A percentile compares a stretch with the other conserved stretches of the same genome.
phyloP scores from a whole-genome alignment of 2,888 invertebrate species.

The Cheilosia urbana region DNA sequence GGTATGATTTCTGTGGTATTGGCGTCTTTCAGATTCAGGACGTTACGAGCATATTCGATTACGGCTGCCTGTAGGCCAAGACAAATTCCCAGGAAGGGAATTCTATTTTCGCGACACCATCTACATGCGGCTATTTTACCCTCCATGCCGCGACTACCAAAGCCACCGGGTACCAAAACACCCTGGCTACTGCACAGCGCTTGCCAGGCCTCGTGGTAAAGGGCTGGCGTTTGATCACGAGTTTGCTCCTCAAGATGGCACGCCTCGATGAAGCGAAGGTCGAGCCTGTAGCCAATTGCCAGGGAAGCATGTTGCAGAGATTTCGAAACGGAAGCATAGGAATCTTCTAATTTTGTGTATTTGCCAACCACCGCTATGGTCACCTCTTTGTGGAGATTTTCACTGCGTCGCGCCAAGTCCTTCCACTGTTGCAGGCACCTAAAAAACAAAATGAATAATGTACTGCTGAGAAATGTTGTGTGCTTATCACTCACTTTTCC shows the following conservation, averaged over 20 bases:
- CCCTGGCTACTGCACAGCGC: slow-evolving; percentile 94
- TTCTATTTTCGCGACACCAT: slow-evolving; percentile 95
- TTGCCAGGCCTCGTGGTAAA: slow-evolving; percentile 97
- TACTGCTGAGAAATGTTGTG: too few species aligned
- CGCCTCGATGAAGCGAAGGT: slow-evolving; percentile 95
- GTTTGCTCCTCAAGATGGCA: slow-evolving; percentile 92
- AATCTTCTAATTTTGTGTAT: slow-evolving; percentile 97
- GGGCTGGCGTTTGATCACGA: slow-evolving; percentile 89
- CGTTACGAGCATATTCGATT: slow-evolving; percentile 96
- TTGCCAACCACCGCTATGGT: slow-evolving; percentile 97
- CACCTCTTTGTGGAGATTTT: slow-evolving; percentile 92
- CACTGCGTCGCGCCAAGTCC: slow-evolving; percentile 93
- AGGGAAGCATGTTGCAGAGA: slow-evolving; percentile 97
- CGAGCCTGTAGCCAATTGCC: slow-evolving; percentile 92
- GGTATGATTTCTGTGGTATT: slow-evolving; percentile 94
- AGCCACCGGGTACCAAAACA: slow-evolving; percentile 98
- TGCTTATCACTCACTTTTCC: slow-evolving; percentile 84
- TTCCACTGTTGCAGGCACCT: slow-evolving; percentile 95
- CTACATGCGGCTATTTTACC: slow-evolving; percentile 97
- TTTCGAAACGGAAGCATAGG: slow-evolving; percentile 98
- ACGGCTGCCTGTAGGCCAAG: slow-evolving; percentile 99
- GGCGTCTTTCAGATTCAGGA: slow-evolving; percentile 90
- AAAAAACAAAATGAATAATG: slow-evolving; percentile 40
- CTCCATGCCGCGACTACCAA: slow-evolving; percentile 97
- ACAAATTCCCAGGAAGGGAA: slow-evolving; percentile 97